Evolutionary conservation across 2,113 vertebrate genomes (phyloP).

Genomic region (Megalops atlanticus): DNA sequence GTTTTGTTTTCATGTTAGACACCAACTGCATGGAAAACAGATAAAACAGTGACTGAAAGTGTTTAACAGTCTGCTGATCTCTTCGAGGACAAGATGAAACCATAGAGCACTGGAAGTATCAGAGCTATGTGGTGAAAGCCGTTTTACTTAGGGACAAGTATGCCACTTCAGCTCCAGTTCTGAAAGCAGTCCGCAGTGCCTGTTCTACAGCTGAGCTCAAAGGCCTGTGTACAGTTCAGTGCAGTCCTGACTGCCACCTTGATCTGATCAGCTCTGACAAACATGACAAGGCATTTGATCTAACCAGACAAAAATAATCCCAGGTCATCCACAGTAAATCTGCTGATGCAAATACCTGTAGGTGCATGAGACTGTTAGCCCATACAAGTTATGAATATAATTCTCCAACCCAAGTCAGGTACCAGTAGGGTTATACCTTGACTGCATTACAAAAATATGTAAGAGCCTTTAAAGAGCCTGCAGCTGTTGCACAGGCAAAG

Average conservation of each 20-base stretch:
- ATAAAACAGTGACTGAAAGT: background rate
- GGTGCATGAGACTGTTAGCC: background rate
- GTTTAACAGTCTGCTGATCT: background rate
- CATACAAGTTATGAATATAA: constrained; percentile 16
- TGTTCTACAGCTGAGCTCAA: background rate
- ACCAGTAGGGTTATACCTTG: constrained; percentile 10
- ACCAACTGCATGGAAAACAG: background rate
- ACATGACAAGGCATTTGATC: background rate
- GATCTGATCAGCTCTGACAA: background rate
- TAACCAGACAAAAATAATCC: background rate
- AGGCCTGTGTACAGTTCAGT: background rate
- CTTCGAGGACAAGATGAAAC: background rate
- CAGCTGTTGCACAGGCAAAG: background rate
- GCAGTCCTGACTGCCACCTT: constrained; percentile 1
- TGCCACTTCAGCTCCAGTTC: background rate
- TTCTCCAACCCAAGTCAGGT: background rate
- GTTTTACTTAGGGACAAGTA: background rate
- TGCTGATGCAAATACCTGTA: constrained; percentile 20
- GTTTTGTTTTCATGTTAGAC: background rate
- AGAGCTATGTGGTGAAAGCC: background rate
- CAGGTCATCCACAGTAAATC: background rate
- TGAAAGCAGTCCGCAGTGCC: background rate
- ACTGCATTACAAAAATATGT: constrained; percentile 18
- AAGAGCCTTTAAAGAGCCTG: background rate
- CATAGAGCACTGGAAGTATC: background rate